Percentiles rank a stretch among this genome's conserved stretches.
Evolutionary conservation across 2,888 invertebrate genomes (phyloP).

Genomic region (Corythucha ciliata): DNA sequence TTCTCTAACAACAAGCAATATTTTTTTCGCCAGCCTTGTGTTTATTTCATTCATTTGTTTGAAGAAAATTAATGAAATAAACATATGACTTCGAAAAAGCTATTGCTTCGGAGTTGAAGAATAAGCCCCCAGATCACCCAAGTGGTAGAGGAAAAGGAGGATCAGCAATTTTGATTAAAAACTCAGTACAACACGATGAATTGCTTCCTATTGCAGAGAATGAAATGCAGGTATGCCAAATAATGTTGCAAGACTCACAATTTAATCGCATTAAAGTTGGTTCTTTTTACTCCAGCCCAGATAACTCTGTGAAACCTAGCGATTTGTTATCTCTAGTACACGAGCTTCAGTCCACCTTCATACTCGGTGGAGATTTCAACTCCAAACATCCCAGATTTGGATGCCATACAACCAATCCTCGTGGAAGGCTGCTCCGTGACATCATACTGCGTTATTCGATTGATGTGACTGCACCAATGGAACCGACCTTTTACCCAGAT

Average conservation of each 20-base stretch:
- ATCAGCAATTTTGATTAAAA: conserved; percentile 1
- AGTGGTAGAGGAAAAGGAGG: conserved; percentile 1
- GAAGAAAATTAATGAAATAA: too few species aligned
- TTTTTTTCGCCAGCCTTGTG: too few species aligned
- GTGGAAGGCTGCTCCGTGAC: background rate
- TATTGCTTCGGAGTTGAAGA: too few species aligned
- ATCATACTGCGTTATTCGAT: background rate
- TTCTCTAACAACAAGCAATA: too few species aligned
- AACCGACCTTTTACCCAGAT: conserved; percentile 5
- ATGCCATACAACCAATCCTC: background rate
- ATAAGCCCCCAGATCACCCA: conserved; percentile 4
- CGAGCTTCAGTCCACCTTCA: background rate
- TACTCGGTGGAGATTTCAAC: conserved; percentile 8
- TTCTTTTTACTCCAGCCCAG: conserved; percentile 6
- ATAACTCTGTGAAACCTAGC: background rate
- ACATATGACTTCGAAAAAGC: too few species aligned
- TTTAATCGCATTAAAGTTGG: conserved; percentile 3
- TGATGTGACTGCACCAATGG: conserved; percentile 1
- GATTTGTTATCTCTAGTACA: background rate
- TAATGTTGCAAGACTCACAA: background rate
- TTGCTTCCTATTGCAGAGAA: conserved; percentile 11
- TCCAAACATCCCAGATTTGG: conserved; percentile 3
- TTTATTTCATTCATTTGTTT: too few species aligned
- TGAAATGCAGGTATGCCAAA: conserved; percentile 11
- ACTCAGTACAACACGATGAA: conserved; percentile 2